Base-by-base conservation (phyloP, 2,888 invertebrate species). In the Limnephilus marmoratus region DNA sequence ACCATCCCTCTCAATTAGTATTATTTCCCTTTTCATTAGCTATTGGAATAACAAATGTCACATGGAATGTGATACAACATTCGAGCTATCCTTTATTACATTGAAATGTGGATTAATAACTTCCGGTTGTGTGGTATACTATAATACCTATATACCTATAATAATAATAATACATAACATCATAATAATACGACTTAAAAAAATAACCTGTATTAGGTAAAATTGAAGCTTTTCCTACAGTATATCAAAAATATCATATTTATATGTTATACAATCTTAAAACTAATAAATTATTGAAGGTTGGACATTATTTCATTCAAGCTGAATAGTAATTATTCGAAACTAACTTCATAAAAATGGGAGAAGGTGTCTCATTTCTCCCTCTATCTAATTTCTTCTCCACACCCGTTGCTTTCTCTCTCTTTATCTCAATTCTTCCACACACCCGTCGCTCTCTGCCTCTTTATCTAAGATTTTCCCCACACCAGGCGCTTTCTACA, bases 181-280 rank as follows among this genome's bases (percentile, higher is more conserved):
- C 68, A 68, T 68, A 9, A 68, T n/a, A 68, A 68, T 68, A 68
- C 68, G 68, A 82, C 31, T 82, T 82, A 82, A 82, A 82, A 82
- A 82, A 31, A 82, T 82, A 82, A 82, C 82, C 31, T 82, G 34
- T 82, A 34, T 34, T 9, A 68, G 68, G 24, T 68, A 68, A 68
- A 34, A 31, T 34, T 82, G 34, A 82, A 82, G 82, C 82, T 82
- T 82, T 81, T 82, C 18, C 82, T 82, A 82, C 34, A 15, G 5
- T 82, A 82, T 82, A 82, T 82, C 82, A 82, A 82, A 82, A 82
- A 82, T 82, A 82, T 82, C 68, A 82, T 82, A 82, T 82, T 68
- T 68, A n/a, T 68, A 68, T 68, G 68, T 68, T 68, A 68, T 68
- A 68, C 7, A 68, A 15, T 15, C 82, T 82, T 82, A 34, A 34